A percentile compares a stretch with the other conserved stretches of the same genome.
Evolutionary conservation across 2,888 invertebrate genomes (phyloP).

Genomic region (Brachyopa scutellaris): DNA sequence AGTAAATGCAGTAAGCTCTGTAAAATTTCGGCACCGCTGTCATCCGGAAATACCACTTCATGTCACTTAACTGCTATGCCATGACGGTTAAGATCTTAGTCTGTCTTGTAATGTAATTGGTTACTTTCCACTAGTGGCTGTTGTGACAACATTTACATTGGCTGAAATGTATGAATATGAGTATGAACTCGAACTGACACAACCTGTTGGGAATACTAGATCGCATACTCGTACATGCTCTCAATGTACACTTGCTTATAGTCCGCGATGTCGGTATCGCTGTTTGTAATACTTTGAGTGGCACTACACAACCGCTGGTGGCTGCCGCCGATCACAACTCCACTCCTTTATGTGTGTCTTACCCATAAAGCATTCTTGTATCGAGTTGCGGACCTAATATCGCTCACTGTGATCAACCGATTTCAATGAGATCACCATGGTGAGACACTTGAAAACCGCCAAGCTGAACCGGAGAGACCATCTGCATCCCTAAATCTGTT

Average conservation of each 20-base stretch:
- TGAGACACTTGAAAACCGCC: conserved; percentile 25
- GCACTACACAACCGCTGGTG: conserved; percentile 17
- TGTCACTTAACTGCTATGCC: too few relatives aligned
- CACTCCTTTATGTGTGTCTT: conserved; percentile 37
- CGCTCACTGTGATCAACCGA: conserved; percentile 16
- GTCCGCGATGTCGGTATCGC: conserved; percentile 16
- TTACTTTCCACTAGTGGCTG: neutral
- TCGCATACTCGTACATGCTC: conserved; percentile 14
- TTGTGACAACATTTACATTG: conserved; percentile 5
- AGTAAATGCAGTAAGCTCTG: too few relatives aligned
- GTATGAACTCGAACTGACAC: neutral
- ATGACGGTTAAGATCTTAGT: too few relatives aligned
- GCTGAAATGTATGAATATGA: too few relatives aligned
- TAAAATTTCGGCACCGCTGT: too few relatives aligned
- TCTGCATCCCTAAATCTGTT: conserved; percentile 50
- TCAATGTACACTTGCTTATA: conserved; percentile 15
- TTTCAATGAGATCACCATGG: conserved; percentile 15
- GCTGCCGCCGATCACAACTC: conserved; percentile 36
- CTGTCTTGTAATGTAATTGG: conserved; percentile 31
- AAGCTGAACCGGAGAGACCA: conserved; percentile 14
- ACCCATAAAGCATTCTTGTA: conserved; percentile 12
- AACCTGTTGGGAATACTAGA: conserved; percentile 20
- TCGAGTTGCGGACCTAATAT: conserved; percentile 6
- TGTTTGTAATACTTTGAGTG: conserved; percentile 43
- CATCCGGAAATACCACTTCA: too few relatives aligned